phyloP scores from a whole-genome alignment of 2,113 vertebrate species.

The cat (Felis catus) region F.catus_Fca126_mat1.0 CM031411.1:67070501-67071000 shows the following conservation, averaged over 20 bases:
- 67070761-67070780: neutral
- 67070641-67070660: too few species aligned
- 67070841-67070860: neutral
- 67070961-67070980: neutral
- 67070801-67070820: neutral
- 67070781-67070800: neutral
- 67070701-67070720: too few species aligned
- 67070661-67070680: too few species aligned
- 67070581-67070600: too few species aligned
- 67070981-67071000: neutral
- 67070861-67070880: neutral
- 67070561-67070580: neutral
- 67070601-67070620: too few species aligned
- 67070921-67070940: neutral
- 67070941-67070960: neutral
- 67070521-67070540: neutral
- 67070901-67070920: neutral
- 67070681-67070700: too few species aligned
- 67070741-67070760: too few species aligned
- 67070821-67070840: neutral
- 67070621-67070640: too few species aligned
- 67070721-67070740: too few species aligned
- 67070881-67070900: neutral
- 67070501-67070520: neutral
- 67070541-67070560: neutral